These are phyloP conservation scores for Ophion obscuratus DNA, from an alignment of 2,888 invertebrate genomes.

Conservation along the genomic window DNA sequence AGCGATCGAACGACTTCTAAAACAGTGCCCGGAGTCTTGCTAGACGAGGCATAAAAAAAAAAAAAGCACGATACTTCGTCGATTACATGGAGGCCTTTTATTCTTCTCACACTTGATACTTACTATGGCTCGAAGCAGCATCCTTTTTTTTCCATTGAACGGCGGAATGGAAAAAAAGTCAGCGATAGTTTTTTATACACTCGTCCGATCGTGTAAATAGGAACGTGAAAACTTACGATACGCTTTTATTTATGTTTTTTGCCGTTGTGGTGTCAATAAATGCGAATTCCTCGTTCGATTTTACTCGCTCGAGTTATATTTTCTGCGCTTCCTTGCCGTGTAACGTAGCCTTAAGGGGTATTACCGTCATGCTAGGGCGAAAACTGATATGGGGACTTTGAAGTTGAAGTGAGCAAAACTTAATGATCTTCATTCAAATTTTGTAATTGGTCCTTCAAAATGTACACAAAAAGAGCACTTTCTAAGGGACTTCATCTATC, in stretches of 20 bases:
- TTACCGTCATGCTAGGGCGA: too few relatives aligned
- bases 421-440: too few relatives aligned
- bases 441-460: too few relatives aligned
- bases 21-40: slow-evolving; percentile 36
- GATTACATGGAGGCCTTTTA: neutral
- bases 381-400: too few relatives aligned
- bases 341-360: neutral
- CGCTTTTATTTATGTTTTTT: slow-evolving; percentile 52
- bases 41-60: slow-evolving; percentile 5
- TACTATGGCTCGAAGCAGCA: neutral
- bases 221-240: slow-evolving; percentile 35
- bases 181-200: slow-evolving; percentile 9
- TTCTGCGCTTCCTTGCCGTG: neutral
- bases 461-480: too few relatives aligned
- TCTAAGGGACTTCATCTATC: too few relatives aligned
- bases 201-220: slow-evolving; percentile 47
- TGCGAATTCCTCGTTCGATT: slow-evolving; percentile 30
- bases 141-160: slow-evolving; percentile 16
- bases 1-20: slow-evolving; percentile 73
- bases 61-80: neutral
- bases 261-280: slow-evolving; percentile 43
- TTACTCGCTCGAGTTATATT: neutral
- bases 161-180: neutral
- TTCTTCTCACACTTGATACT: neutral
- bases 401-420: too few relatives aligned